Evolutionary conservation across 2,113 vertebrate species (phyloP).

Genomic region (Piaya cayana): DNA sequence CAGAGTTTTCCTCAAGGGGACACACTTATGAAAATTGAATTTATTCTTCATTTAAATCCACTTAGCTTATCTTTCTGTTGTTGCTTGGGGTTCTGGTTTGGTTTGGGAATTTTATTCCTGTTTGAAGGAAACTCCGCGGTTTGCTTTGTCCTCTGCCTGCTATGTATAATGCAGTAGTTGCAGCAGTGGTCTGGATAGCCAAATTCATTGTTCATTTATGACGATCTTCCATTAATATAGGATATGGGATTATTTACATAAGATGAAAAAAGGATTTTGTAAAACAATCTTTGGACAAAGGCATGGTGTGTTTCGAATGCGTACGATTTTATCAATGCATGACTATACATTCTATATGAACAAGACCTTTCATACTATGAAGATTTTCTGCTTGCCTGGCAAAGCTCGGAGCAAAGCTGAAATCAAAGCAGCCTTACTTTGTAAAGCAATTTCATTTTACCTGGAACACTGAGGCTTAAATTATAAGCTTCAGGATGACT

Average conservation of each 20-base stretch:
- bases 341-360: conserved; percentile 43
- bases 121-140: neutral
- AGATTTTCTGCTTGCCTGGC: conserved; percentile 61
- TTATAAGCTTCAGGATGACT: conserved; percentile 70
- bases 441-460: conserved; percentile 68
- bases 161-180: neutral
- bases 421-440: conserved; percentile 63
- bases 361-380: conserved; percentile 7
- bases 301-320: conserved; percentile 1
- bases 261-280: neutral
- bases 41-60: neutral
- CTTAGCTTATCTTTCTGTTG: neutral
- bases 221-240: conserved; percentile 23
- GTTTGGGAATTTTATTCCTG: neutral
- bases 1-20: neutral
- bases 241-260: conserved; percentile 17
- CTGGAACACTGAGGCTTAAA: conserved; percentile 70
- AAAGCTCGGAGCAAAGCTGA: conserved; percentile 64
- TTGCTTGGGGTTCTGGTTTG: neutral
- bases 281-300: conserved; percentile 25
- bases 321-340: neutral
- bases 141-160: neutral
- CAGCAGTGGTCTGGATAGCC: neutral
- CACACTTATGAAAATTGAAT: neutral
- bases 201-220: conserved; percentile 18